Base-by-base conservation (phyloP, 2,888 invertebrate genomes). In the Loripinus fragilis region DNA sequence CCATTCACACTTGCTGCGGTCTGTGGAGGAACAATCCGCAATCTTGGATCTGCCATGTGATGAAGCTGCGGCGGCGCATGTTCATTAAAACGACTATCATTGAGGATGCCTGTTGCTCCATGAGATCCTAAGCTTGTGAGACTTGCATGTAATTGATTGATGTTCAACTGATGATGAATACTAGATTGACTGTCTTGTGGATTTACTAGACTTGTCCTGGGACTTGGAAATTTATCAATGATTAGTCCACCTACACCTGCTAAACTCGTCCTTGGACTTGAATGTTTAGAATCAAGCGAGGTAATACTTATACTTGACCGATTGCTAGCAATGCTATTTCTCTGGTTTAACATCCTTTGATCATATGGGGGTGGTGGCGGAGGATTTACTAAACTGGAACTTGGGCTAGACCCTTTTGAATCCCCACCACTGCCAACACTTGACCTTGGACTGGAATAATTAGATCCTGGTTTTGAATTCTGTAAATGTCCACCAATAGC, bases 201-300 rank as follows among this genome's bases (percentile, higher is more conserved):
- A 71, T 87, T 83, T 28, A 92, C 92, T 77, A 93, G 87, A 83
- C 94, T 94, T 64, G 92, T 90, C 81, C 94, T 89, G 2, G 94
- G 94, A 85, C 94, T 94, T 85, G 94, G 94, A 92, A 87, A 89
- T 78, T 86, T 87, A 66, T 86, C 85, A 86, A 88, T 88, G 30
- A 90, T 78, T 33, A 90, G 84, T 42, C 90, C 88, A n/a, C 87
- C 76, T 65, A 88, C 81, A 64, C 89, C 88, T 7, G 89, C 88
- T 67, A 92, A 74, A 82, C 92, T 92, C n/a, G 90, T 88, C 68
- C 91, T 81, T 35, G 94, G 94, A 85, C 94, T 94, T 86, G 94
- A 94, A 91, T 94, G 94, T 88, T 94, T 94, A 0, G 94, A 94
- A 86, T 94, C 94, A 77, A 93, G 91, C 28, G 94, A 94, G 76